A percentile compares a stretch with the other conserved stretches of the same genome.
Evolutionary conservation across 2,797 vertebrate genomes (phyloP).

Genomic region (Sylvia borin): DNA sequence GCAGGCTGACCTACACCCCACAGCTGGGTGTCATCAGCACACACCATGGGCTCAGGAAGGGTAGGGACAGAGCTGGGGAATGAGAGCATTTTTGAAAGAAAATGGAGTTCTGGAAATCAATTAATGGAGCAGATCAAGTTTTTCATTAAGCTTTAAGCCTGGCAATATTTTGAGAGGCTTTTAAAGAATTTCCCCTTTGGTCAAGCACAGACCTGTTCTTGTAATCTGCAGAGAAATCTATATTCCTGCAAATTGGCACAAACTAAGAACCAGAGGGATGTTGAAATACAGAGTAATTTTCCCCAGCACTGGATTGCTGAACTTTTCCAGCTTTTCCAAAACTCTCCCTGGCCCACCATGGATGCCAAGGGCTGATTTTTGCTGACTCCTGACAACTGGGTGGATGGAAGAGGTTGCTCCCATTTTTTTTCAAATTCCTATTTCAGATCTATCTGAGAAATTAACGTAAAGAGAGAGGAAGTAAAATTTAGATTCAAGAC

Average conservation of each 20-base stretch:
- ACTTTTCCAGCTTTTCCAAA: not conserved
- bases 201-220: constrained; percentile 33
- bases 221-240: constrained; percentile 15
- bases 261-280: not conserved
- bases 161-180: not conserved
- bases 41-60: too few relatives aligned
- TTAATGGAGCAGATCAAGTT: too few relatives aligned
- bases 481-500: not conserved
- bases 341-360: not conserved
- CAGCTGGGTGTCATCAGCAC: too few relatives aligned
- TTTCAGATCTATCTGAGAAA: not conserved
- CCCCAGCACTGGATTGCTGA: not conserved
- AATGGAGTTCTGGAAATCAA: too few relatives aligned
- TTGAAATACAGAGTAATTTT: not conserved
- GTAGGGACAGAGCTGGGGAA: too few relatives aligned
- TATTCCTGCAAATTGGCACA: not conserved
- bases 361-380: not conserved
- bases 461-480: not conserved
- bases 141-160: too few relatives aligned
- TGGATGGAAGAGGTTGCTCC: not conserved
- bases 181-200: not conserved
- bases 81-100: too few relatives aligned
- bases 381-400: not conserved
- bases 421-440: not conserved
- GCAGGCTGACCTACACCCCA: too few relatives aligned